phyloP scores from a whole-genome alignment of 2,113 vertebrate species.

The Variabilichromis moorii region DNA sequence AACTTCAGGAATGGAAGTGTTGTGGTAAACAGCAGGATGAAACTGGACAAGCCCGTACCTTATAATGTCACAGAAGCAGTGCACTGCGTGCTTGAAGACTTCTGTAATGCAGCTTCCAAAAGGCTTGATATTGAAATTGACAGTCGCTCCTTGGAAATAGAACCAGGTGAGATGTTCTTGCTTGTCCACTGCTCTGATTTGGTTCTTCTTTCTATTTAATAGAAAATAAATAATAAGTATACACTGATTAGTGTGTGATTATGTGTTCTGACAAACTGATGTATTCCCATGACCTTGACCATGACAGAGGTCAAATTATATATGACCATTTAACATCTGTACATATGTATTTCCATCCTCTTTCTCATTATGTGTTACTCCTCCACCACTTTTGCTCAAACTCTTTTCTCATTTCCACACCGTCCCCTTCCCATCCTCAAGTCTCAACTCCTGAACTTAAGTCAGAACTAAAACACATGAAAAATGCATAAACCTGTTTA shows the following conservation, averaged over 20 bases:
- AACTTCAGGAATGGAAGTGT: conserved; percentile 91
- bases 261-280: background rate
- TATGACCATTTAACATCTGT: background rate
- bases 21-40: conserved; percentile 89
- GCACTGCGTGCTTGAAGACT: conserved; percentile 80
- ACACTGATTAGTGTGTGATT: background rate
- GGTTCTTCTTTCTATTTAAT: background rate
- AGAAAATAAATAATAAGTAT: background rate
- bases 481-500: background rate
- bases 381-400: background rate
- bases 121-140: conserved; percentile 83
- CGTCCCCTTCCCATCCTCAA: background rate
- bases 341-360: background rate
- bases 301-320: background rate
- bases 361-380: background rate
- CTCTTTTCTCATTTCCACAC: background rate
- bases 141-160: conserved; percentile 81
- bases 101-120: conserved; percentile 78
- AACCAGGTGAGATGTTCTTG: conserved; percentile 76
- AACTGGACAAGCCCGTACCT: conserved; percentile 79
- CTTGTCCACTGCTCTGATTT: background rate
- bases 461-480: background rate
- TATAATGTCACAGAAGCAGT: conserved; percentile 85
- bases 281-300: background rate
- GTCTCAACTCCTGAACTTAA: background rate